Evolutionary conservation across 2,113 vertebrate species (phyloP).

Genomic region (Pluvianellus socialis): DNA sequence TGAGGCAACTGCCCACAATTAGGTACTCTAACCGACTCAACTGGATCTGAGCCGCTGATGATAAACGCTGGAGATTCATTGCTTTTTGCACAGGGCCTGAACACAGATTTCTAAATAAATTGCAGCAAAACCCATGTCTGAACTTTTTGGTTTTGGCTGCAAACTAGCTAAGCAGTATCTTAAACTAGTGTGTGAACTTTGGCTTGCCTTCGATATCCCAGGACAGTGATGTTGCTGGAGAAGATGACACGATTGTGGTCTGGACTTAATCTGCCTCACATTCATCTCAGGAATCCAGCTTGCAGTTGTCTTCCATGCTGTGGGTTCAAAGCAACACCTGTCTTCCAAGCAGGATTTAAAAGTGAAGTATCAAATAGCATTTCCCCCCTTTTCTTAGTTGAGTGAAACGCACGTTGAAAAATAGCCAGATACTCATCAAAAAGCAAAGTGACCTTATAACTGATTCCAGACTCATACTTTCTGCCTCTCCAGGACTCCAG

Average conservation of each 20-base stretch:
- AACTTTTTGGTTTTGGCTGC: constrained; percentile 31
- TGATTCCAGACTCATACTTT: constrained; percentile 33
- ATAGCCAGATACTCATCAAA: neutral
- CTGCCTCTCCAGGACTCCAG: neutral
- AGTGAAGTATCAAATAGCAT: constrained; percentile 44
- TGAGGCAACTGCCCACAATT: neutral
- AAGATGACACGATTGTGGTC: constrained; percentile 39
- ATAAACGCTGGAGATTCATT: neutral
- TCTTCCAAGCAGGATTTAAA: constrained; percentile 32
- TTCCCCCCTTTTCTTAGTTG: neutral
- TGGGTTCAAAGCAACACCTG: constrained; percentile 62
- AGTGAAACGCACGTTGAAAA: constrained; percentile 41
- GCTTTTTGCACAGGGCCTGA: neutral
- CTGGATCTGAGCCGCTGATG: neutral
- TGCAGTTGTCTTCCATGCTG: constrained; percentile 28
- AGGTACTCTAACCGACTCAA: neutral
- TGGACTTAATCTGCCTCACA: constrained; percentile 50
- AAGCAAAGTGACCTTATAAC: neutral
- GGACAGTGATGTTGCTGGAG: constrained; percentile 2
- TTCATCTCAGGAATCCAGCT: constrained; percentile 30
- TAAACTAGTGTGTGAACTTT: constrained; percentile 48
- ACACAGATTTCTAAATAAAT: neutral
- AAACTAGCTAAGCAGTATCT: neutral
- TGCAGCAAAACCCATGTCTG: neutral
- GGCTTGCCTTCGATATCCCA: constrained; percentile 28